phyloP scores from a whole-genome alignment of 2,113 vertebrate species.

The Callipepla squamata region DNA sequence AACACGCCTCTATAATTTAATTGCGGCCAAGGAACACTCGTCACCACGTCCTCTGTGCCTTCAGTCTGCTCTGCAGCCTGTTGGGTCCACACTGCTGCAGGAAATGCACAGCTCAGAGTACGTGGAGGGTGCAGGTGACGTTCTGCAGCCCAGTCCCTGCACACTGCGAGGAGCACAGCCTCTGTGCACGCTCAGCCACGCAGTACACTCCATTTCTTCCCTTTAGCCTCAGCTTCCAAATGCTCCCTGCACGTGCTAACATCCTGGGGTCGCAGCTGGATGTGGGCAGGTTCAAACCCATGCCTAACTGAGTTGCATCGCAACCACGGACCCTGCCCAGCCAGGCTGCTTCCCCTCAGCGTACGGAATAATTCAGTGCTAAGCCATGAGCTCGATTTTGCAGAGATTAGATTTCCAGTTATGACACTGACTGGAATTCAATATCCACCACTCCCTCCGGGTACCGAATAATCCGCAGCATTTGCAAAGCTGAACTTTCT shows the following conservation, averaged over 20 bases:
- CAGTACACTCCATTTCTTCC: rapidly evolving
- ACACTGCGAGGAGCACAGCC: not conserved
- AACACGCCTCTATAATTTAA: not conserved
- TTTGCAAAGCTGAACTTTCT: not conserved
- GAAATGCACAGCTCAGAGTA: not conserved
- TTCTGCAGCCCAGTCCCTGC: not conserved
- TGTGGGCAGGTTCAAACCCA: not conserved
- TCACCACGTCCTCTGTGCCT: rapidly evolving
- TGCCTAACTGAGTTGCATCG: not conserved
- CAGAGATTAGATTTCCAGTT: not conserved
- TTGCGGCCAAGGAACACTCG: not conserved
- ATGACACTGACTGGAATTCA: not conserved
- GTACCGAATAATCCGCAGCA: not conserved
- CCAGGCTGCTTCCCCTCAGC: not conserved
- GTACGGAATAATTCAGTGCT: not conserved
- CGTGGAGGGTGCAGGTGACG: no score
- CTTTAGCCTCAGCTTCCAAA: not conserved
- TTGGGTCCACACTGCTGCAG: no score
- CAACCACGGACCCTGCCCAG: not conserved
- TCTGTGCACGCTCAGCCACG: not conserved
- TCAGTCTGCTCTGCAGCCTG: not conserved
- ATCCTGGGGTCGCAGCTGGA: not conserved
- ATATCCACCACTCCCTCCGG: not conserved
- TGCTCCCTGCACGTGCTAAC: not conserved
- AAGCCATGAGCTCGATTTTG: not conserved